These are phyloP conservation scores for Lordiphosa collinella DNA, from an alignment of 1,140 invertebrate species.

Conservation along the genomic window DNA sequence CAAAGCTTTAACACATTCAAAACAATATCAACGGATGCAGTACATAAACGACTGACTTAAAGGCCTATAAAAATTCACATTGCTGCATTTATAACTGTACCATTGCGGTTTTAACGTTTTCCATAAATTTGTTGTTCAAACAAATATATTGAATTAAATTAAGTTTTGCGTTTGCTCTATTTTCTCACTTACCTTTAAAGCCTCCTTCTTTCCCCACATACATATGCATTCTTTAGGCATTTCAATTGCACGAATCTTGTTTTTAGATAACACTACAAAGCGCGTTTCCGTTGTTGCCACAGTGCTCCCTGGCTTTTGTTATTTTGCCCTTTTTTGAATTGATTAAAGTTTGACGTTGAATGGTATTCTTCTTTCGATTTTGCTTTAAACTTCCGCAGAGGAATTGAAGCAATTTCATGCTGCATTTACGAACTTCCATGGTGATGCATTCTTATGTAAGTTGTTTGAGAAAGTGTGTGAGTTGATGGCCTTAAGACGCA, in stretches of 20 bases:
- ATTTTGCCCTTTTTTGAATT: constrained; percentile 47
- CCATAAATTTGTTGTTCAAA: too few species aligned
- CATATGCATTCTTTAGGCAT: constrained; percentile 2
- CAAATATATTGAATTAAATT: too few species aligned
- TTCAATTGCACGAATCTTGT: constrained; percentile 35
- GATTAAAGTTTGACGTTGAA: constrained; percentile 32
- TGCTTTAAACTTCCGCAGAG: constrained; percentile 47
- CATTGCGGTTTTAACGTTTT: too few species aligned
- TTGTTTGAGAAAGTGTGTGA: constrained; percentile 15
- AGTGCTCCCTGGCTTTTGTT: constrained; percentile 8
- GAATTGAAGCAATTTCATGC: constrained; percentile 61
- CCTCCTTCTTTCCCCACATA: neutral
- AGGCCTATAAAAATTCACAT: too few species aligned
- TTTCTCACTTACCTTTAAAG: neutral
- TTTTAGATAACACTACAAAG: constrained; percentile 28
- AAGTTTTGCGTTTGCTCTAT: neutral
- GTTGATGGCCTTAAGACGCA: constrained; percentile 7
- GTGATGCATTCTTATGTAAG: constrained; percentile 50
- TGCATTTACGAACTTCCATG: constrained; percentile 30
- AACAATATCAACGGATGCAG: too few species aligned
- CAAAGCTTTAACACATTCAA: too few species aligned
- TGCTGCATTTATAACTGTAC: too few species aligned
- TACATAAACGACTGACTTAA: too few species aligned
- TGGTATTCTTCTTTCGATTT: constrained; percentile 40
- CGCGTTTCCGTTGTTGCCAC: constrained; percentile 53